These are phyloP conservation scores for Ephestia elutella DNA, from an alignment of 1,140 invertebrate genomes.

Conservation along the genomic window DNA sequence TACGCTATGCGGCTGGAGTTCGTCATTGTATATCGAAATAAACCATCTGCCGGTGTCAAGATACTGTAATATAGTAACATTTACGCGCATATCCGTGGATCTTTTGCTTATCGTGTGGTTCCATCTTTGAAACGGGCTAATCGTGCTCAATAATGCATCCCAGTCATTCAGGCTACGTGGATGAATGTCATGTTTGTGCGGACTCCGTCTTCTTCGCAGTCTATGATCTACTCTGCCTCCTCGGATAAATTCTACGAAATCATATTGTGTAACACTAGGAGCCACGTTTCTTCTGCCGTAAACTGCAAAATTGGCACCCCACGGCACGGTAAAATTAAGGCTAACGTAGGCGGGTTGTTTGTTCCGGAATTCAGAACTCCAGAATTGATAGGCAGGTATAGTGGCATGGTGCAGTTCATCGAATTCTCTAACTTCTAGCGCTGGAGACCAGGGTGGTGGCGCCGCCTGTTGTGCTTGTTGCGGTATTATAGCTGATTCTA, in stretches of 20 bases:
- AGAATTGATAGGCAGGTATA: conserved; percentile 92
- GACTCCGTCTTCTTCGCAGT: conserved; percentile 75
- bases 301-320: conserved; percentile 93
- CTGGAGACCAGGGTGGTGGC: conserved; percentile 82
- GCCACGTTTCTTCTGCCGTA: conserved; percentile 93
- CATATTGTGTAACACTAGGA: conserved; percentile 95
- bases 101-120: conserved; percentile 77
- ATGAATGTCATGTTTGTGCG: conserved; percentile 41
- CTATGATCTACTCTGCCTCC: conserved; percentile 86
- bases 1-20: conserved; percentile 87
- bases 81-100: conserved; percentile 82
- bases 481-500: conserved; percentile 76
- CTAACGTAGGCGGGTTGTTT: conserved; percentile 91
- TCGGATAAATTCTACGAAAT: conserved; percentile 94
- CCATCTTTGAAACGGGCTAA: conserved; percentile 74
- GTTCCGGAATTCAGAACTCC: conserved; percentile 92
- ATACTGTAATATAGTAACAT: conserved; percentile 90
- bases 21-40: conserved; percentile 96
- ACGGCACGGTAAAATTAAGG: conserved; percentile 91
- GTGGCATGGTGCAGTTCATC: conserved; percentile 86
- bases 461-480: conserved; percentile 80
- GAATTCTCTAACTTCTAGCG: conserved; percentile 86
- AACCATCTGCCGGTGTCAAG: conserved; percentile 96
- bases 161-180: conserved; percentile 54
- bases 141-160: conserved; percentile 59